Base-by-base conservation (phyloP, 2,888 invertebrate genomes). In the Nipponacmea schrenckii region DNA sequence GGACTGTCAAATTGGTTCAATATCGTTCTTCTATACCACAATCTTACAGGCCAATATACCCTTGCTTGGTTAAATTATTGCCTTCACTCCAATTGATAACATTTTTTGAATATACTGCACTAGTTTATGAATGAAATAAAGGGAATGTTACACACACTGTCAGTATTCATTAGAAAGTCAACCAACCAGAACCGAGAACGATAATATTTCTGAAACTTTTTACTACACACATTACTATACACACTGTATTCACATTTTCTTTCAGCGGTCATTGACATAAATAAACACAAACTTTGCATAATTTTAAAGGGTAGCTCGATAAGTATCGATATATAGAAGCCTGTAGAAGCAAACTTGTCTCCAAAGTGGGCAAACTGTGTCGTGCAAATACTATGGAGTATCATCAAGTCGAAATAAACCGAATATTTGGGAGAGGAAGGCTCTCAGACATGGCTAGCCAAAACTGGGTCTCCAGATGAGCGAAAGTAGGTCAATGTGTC, bases 401-500 rank as follows among this genome's bases (percentile, higher is more conserved):
- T 39, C 39, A 10, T 39, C 8, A 39, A 39, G 24, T 20, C 10
- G 56, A 56, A 56, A 24, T 56, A 20, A 14, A 56, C 56, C 2
- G 12, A 56, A 56, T 20, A 24, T 56, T 56, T 24, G 20, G 56
- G 20, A 56, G 24, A 56, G 56, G 56, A 56, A 56, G 56, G 24
- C 56, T 56, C 24, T 56, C 56, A 56, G 56, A 56, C 56, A 56
- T 56, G 12, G 56, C 56, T 24, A 56, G 56, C 24, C 20, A 56
- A 56, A 56, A 56, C 24, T 56, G 56, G 56, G 56, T 56, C 56
- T 56, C 56, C 56, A 56, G 20, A 56, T 56, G 56, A 56, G 56
- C 56, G 24, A 56, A 56, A 56, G 56, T 56, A 56, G 56, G 56
- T 56, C 56, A 56, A 56, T 24, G 56, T 56, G 56, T 56, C 56